phyloP scores from a whole-genome alignment of 2,113 vertebrate species.

The Lepus europaeus region DNA sequence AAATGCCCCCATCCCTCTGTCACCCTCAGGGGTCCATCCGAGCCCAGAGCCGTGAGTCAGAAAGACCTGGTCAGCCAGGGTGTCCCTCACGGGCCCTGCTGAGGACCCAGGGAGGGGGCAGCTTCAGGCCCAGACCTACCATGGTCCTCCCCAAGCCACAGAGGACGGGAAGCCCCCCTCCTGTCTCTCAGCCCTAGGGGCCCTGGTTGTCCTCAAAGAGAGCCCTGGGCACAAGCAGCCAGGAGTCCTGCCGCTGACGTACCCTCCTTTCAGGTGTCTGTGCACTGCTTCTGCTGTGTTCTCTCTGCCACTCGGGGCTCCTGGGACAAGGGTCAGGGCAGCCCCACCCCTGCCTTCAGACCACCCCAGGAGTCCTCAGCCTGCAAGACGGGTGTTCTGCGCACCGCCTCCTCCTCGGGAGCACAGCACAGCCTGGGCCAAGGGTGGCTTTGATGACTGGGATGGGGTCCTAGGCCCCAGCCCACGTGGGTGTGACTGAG shows the following conservation, averaged over 20 bases:
- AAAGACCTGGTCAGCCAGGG: not conserved
- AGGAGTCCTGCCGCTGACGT: too few relatives aligned
- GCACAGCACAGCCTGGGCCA: too few relatives aligned
- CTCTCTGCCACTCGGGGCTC: not conserved
- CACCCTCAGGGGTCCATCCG: not conserved
- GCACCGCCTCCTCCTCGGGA: not conserved
- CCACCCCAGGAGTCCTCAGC: too few relatives aligned
- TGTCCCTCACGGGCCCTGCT: fast-evolving
- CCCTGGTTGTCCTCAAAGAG: not conserved
- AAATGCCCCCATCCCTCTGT: fast-evolving
- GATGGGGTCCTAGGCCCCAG: too few relatives aligned
- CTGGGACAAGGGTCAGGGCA: not conserved
- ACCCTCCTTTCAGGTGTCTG: too few relatives aligned
- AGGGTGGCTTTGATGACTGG: too few relatives aligned
- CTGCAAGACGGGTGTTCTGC: too few relatives aligned
- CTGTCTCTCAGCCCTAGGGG: not conserved
- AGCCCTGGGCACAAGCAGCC: too few relatives aligned
- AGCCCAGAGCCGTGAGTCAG: not conserved
- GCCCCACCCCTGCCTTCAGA: too few relatives aligned
- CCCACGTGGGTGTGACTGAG: fast-evolving
- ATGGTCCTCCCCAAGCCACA: too few relatives aligned
- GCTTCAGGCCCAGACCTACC: not conserved
- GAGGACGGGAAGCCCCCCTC: too few relatives aligned
- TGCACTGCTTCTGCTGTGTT: not conserved
- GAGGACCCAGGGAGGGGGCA: too few relatives aligned